phyloP scores from a whole-genome alignment of 2,113 vertebrate genomes.

The Elaphurus davidianus region DNA sequence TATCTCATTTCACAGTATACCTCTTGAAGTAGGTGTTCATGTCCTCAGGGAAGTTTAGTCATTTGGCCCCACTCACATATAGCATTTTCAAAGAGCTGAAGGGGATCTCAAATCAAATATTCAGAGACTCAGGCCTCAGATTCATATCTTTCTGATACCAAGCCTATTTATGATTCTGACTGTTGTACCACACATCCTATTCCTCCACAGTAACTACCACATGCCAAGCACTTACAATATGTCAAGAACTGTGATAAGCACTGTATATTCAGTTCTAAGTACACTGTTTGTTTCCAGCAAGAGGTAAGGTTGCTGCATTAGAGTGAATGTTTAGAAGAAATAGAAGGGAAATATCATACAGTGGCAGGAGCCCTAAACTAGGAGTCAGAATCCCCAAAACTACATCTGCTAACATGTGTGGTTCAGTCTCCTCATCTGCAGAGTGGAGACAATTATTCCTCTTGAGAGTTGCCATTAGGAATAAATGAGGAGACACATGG shows the following conservation, averaged over 20 bases:
- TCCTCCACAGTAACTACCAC: not conserved
- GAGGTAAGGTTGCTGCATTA: not conserved
- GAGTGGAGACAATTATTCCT: not conserved
- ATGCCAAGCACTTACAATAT: not conserved
- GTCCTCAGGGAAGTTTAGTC: not conserved
- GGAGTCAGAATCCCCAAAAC: not conserved
- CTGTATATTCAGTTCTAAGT: not conserved
- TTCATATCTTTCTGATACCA: not conserved
- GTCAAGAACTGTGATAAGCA: not conserved
- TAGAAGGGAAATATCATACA: not conserved
- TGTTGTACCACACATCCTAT: not conserved
- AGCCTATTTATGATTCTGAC: not conserved
- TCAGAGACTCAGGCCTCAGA: not conserved
- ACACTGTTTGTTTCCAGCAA: not conserved
- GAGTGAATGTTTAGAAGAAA: not conserved
- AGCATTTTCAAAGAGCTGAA: not conserved
- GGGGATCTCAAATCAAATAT: not conserved
- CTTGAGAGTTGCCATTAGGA: not conserved
- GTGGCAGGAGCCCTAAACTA: not conserved
- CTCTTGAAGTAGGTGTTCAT: not conserved
- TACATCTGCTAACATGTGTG: not conserved
- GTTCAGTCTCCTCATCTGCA: not conserved
- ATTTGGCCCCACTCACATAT: not conserved
- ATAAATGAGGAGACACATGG: not conserved
- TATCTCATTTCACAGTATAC: not conserved